These are phyloP conservation scores for Sesia apiformis DNA, from an alignment of 2,888 invertebrate genomes.

Conservation along the genomic window DNA sequence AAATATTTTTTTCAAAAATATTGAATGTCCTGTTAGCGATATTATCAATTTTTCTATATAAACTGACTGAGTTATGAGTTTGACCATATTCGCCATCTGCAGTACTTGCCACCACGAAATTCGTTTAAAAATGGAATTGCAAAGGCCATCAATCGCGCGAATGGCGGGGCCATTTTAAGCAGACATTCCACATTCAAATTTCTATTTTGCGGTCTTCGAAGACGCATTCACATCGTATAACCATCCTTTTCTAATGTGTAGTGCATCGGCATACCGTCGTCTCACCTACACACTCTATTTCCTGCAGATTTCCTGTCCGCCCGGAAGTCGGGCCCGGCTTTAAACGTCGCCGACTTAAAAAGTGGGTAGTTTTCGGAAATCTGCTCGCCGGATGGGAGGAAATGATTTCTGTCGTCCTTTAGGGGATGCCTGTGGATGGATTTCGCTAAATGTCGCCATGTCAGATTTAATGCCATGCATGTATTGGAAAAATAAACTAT, in stretches of 20 bases:
- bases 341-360: conserved; percentile 61
- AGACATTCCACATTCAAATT: conserved; percentile 12
- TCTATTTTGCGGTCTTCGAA: conserved; percentile 19
- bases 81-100: too few species aligned
- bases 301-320: conserved; percentile 57
- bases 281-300: conserved; percentile 64
- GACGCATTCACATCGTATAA: conserved; percentile 13
- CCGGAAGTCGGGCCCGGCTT: conserved; percentile 32
- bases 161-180: not conserved
- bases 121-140: not conserved
- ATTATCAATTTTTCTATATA: too few species aligned
- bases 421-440: conserved; percentile 22
- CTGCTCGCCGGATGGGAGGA: conserved; percentile 52
- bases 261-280: conserved; percentile 25
- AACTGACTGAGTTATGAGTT: too few species aligned
- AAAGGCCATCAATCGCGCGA: not conserved
- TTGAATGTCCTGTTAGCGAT: too few species aligned
- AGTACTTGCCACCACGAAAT: too few species aligned
- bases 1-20: too few species aligned
- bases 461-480: not conserved
- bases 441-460: conserved; percentile 9
- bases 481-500: not conserved
- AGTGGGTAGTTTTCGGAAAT: conserved; percentile 62
- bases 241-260: conserved; percentile 23
- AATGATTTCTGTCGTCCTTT: conserved; percentile 60